Conservation (phyloP, 1,140 invertebrate species). For the Anastrepha obliqua region DNA sequence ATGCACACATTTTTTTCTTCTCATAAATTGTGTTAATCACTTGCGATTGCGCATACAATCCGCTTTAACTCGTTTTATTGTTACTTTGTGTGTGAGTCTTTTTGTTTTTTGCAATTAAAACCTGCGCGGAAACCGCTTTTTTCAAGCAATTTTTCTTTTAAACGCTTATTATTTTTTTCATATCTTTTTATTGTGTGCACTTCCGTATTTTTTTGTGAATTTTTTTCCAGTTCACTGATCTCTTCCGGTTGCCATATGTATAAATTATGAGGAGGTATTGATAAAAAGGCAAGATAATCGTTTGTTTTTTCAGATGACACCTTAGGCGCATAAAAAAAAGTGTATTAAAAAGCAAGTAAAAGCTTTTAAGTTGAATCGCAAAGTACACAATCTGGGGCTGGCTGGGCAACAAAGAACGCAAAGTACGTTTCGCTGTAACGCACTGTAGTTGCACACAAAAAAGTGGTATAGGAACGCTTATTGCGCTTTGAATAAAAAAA, state of each 20-base stretch:
- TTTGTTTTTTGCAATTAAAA: slow-evolving; percentile 29
- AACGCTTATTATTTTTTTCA: not conserved
- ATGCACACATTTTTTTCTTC: not conserved
- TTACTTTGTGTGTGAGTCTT: not conserved
- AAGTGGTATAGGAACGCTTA: too few relatives aligned
- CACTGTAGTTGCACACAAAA: too few relatives aligned
- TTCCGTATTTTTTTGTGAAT: slow-evolving; percentile 36
- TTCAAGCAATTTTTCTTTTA: slow-evolving; percentile 27
- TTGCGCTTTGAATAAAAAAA: too few relatives aligned
- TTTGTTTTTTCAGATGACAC: not conserved
- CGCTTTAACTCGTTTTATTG: slow-evolving; percentile 30
- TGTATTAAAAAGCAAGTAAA: too few relatives aligned
- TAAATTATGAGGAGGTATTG: slow-evolving; percentile 23
- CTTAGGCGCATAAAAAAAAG: too few relatives aligned
- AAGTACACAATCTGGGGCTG: too few relatives aligned
- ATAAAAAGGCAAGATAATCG: slow-evolving; percentile 2
- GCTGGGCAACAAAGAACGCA: too few relatives aligned
- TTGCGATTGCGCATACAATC: slow-evolving; percentile 41
- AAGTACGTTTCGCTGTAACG: too few relatives aligned
- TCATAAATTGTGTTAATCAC: slow-evolving; percentile 46
- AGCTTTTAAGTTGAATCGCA: too few relatives aligned
- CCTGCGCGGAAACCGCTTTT: slow-evolving; percentile 2
- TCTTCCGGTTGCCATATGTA: slow-evolving; percentile 38
- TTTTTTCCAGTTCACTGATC: slow-evolving; percentile 48
- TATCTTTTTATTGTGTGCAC: not conserved